Base-by-base conservation (phyloP, 2,797 vertebrate genomes). In the Melanotaenia maccullochi region DNA sequence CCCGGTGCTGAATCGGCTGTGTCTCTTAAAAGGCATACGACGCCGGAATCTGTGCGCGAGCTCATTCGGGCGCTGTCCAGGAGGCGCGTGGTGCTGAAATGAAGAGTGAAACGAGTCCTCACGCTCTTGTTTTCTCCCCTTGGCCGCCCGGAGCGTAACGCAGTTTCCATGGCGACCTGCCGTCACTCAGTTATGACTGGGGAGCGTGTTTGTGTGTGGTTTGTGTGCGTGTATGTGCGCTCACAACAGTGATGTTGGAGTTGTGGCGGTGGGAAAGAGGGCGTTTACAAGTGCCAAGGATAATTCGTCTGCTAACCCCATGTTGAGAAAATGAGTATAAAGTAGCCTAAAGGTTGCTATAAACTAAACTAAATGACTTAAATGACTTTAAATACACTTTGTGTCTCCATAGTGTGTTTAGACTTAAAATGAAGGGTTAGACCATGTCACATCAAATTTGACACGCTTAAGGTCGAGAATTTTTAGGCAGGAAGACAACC, bases 131-230 rank as follows among this genome's bases (percentile, higher is more conserved):
- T 92, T 90, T 92, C 90, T 90, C 85, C 84, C 85, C 84, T 73
- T 80, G 81, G 82, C 85, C 79, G 90, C 92, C 91, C 70, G 87
- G 86, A 94, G 94, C 90, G 91, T 94, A 96, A 95, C 94, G 82
- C 90, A 89, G 96, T 96, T 95, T 95, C 95, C 94, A 94, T 95
- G 85, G 92, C 92, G 92, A 95, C 93, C 92, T 94, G 91, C 93
- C 94, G 94, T 95, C 95, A 95, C 92, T 91, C 88, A 92, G 83
- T 93, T 90, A 93, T 94, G 91, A 94, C 90, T 90, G 49, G 70
- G 66, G 73, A 55, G 69, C 36, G 72, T 68, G 81, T 58, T 79
- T 60, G 62, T 56, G 54, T 11, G 65, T 42, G 56, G 25, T 38
- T 71, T 54, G 52, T 61, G 71, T 38, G 38, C 30, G 44, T 42